Evolutionary conservation across 1,140 invertebrate species (phyloP), one percentile per base, ranked within the genome.

Genomic region (Achroia grisella): DNA sequence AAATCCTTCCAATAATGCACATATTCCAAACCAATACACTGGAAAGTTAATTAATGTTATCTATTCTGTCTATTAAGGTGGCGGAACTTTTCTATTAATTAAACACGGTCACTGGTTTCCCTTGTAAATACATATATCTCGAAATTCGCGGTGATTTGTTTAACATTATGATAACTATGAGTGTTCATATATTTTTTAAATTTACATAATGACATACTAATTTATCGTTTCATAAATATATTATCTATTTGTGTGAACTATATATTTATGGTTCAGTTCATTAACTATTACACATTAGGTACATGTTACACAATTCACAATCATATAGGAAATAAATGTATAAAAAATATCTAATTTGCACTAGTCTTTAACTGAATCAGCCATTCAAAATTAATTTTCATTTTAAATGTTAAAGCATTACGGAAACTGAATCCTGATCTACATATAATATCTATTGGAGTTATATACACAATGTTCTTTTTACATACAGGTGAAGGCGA

Each of bases 51-150:
- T 54, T 59, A 51, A 60, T 53, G 47, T 56, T n/a, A 48, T 72
- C 65, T 76, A 43, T 57, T 72, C 70, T 78, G 57, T 76, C 52
- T 77, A 74, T 72, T 76, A 72, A 70, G 80, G 77, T 81, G 77
- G 71, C 57, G 77, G 76, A 68, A 52, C 57, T 74, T 64, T 78
- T 80, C 71, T 60, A 76, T 78, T 81, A 37, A 37, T 37, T 36
- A 77, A 79, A 71, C 64, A 54, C 53, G 68, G 61, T 68, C 59
- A 70, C 56, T 62, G 55, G 58, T 71, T 53, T 57, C 54, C 62
- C 62, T 52, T 76, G 72, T 75, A 78, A 41, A 73, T 73, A 73
- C 32, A 53, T 52, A 47, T 39, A 51, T 49, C 46, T 69, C 55
- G 49, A 43, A 39, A 37, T 35, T 36, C 44, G 36, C 42, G 60